Conservation (phyloP, 2,113 vertebrate species). For the Nothocercus julius region DNA sequence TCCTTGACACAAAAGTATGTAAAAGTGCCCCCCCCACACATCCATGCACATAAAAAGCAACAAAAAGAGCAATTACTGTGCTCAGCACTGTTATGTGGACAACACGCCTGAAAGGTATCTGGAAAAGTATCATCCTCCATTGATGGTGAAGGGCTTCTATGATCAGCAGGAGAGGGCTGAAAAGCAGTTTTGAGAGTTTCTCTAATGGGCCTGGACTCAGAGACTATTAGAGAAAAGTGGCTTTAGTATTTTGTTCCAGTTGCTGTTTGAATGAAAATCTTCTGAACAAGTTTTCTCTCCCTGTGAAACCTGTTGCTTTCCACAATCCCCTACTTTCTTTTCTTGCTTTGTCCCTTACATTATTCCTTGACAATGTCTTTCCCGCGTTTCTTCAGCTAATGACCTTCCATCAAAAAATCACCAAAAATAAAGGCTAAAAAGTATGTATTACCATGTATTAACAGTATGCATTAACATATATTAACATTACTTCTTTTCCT, state of each 20-base stretch:
- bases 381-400: not conserved
- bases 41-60: not conserved
- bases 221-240: not conserved
- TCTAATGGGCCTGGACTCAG: rapidly evolving
- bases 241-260: not conserved
- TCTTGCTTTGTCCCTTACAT: not conserved
- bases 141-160: not conserved
- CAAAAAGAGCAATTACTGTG: not conserved
- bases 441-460: not conserved
- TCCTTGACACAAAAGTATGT: not conserved
- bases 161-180: not conserved
- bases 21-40: not conserved
- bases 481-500: not conserved
- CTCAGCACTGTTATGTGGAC: not conserved
- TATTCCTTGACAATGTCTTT: not conserved
- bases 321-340: not conserved
- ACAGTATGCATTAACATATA: not conserved
- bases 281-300: not conserved
- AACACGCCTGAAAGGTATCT: rapidly evolving
- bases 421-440: not conserved
- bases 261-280: rapidly evolving
- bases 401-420: not conserved
- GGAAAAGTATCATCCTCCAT: not conserved
- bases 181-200: rapidly evolving
- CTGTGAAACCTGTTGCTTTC: not conserved